A percentile compares a stretch with the other conserved stretches of the same genome.
Conservation (phyloP, 2,888 invertebrate species). For the Cheilosia vulpina region DNA sequence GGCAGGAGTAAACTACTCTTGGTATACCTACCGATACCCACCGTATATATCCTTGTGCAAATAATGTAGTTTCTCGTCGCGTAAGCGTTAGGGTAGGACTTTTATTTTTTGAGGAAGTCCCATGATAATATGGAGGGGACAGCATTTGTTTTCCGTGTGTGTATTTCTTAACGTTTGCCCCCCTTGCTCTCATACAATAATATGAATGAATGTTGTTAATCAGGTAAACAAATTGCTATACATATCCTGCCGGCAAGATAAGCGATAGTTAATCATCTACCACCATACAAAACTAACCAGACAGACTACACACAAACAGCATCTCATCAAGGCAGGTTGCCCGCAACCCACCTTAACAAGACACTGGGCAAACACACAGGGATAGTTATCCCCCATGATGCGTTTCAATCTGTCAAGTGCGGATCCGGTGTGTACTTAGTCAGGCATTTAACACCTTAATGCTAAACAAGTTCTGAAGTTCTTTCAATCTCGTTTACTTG, state of each 20-base stretch:
- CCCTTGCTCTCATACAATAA: slow-evolving; percentile 21
- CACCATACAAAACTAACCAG: slow-evolving; percentile 14
- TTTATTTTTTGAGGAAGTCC: slow-evolving; percentile 46
- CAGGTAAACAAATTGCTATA: slow-evolving; percentile 72
- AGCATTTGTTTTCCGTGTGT: slow-evolving; percentile 28
- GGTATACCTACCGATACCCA: background rate
- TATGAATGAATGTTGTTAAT: slow-evolving; percentile 70
- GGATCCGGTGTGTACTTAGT: slow-evolving; percentile 74
- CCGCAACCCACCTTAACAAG: slow-evolving; percentile 50
- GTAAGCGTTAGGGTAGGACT: slow-evolving; percentile 42
- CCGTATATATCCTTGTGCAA: slow-evolving; percentile 67
- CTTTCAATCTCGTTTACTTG: slow-evolving; percentile 25
- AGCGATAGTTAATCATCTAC: slow-evolving; percentile 63
- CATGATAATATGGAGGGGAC: slow-evolving; percentile 20
- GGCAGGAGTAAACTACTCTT: slow-evolving; percentile 48
- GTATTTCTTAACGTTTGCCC: background rate
- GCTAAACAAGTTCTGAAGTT: slow-evolving; percentile 69
- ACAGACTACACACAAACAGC: slow-evolving; percentile 49
- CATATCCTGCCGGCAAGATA: slow-evolving; percentile 61
- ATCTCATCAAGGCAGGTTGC: slow-evolving; percentile 35
- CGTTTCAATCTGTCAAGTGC: slow-evolving; percentile 72
- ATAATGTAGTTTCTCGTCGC: slow-evolving; percentile 43
- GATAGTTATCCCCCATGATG: slow-evolving; percentile 64
- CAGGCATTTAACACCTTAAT: slow-evolving; percentile 76
- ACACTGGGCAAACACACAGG: slow-evolving; percentile 58